Percentiles rank a stretch among this genome's conserved stretches.
phyloP scores from a whole-genome alignment of 1,140 invertebrate genomes.

The Drosophila micromelanica region DNA sequence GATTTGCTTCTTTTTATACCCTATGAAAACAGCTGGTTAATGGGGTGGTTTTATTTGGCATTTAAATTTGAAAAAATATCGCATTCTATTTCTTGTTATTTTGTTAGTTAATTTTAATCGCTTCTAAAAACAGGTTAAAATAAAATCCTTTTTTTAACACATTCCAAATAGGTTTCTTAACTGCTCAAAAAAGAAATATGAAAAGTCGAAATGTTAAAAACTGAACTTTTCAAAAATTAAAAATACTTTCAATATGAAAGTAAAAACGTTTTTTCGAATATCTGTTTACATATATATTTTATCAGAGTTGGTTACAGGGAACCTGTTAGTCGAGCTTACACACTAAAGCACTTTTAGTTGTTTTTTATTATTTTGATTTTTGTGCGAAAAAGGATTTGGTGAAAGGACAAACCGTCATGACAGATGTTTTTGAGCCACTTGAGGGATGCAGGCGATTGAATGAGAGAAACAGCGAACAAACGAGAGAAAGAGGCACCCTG shows the following conservation, averaged over 20 bases:
- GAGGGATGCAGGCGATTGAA: constrained; percentile 20
- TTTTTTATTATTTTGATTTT: constrained; percentile 30
- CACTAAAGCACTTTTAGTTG: neutral
- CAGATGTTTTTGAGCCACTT: constrained; percentile 36
- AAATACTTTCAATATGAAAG: too few relatives aligned
- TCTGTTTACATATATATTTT: too few relatives aligned
- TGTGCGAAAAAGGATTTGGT: constrained; percentile 37
- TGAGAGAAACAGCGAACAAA: neutral
- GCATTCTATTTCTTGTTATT: neutral
- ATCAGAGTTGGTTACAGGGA: neutral
- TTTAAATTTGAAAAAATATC: too few relatives aligned
- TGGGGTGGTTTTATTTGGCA: neutral
- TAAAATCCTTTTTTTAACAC: too few relatives aligned
- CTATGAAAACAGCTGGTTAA: neutral
- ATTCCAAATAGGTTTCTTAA: too few relatives aligned
- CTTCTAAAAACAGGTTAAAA: too few relatives aligned
- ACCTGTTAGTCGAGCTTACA: neutral
- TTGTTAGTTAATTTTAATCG: neutral
- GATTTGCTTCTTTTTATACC: constrained; percentile 5
- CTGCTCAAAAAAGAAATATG: too few relatives aligned
- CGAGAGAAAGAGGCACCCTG: constrained; percentile 1
- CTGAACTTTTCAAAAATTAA: too few relatives aligned
- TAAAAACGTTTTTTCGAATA: too few relatives aligned
- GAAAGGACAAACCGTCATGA: constrained; percentile 22
- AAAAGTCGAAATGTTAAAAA: too few relatives aligned